Base-by-base conservation (phyloP, 53 echinoderm and acorn worm species). In the Pentamera pediparva region DNA sequence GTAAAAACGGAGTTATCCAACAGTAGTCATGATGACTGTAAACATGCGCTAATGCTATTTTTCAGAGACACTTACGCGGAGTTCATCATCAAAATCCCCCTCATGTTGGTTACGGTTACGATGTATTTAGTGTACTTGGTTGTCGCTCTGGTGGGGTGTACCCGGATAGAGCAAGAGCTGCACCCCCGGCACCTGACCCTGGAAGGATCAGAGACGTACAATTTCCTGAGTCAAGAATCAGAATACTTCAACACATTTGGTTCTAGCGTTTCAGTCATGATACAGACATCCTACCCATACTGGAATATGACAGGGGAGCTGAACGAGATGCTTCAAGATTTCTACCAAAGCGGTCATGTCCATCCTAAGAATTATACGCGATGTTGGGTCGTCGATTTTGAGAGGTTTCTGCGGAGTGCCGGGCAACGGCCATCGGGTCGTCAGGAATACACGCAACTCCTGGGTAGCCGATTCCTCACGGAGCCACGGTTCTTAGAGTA, bases 381-480 rank as follows among this genome's bases (percentile, higher is more conserved):
- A 37, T 88, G 69, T 47, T 88, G 88, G 88, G 61, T 88, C 10
- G 38, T 52, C 20, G 83, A 79, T 55, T 88, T 59, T 28, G 21
- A 56, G n/a, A 29, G n/a, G 18, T 87, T 83, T 67, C 39, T 83
- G 36, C 53, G 62, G 5, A 72, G 43, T 15, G 5, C 19, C 4
- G 26, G 32, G 7, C 32, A 55, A 36, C 25, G 62, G 5, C 5
- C 67, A 11, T 18, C 58, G 0, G n/a, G 47, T 8, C 20, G 41
- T 34, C 34, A 33, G 25, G 78, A 4, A 31, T 87, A 73, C 26
- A 61, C 58, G 51, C 29, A 12, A 69, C 13, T 58, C 6, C 61
- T 79, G 3, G 54, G 54, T 3, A 75, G 75, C 1, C 39, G 26
- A 4, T 87, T 87, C 55, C 56, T 87, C 39, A 21, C 61, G 59